These are phyloP conservation scores for Chaenogobius annularis DNA, from an alignment of 2,113 vertebrate genomes.

Conservation along the genomic window DNA sequence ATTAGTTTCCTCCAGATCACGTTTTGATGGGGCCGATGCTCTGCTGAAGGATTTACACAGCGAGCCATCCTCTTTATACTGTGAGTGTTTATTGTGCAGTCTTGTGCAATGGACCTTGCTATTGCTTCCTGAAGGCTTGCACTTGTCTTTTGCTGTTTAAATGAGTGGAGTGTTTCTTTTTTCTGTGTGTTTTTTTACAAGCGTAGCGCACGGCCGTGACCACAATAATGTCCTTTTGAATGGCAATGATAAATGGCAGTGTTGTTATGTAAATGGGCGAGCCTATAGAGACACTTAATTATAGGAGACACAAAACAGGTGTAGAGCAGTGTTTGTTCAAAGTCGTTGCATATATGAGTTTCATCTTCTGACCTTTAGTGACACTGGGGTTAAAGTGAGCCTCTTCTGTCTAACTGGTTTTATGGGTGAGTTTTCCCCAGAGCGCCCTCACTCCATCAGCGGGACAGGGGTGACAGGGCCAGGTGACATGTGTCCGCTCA, in stretches of 20 bases:
- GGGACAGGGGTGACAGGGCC: conserved; percentile 44
- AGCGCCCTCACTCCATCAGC: conserved; percentile 30
- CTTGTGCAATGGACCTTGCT: conserved; percentile 40
- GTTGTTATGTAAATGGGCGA: conserved; percentile 43
- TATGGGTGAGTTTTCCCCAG: conserved; percentile 12
- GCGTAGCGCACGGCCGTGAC: conserved; percentile 4
- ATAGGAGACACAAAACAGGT: conserved; percentile 51
- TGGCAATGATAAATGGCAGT: conserved; percentile 44
- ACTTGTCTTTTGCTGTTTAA: conserved; percentile 16
- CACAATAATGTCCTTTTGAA: conserved; percentile 20
- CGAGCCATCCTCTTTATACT: conserved; percentile 22
- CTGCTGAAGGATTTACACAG: conserved; percentile 49
- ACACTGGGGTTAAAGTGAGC: conserved; percentile 40
- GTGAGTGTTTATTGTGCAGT: conserved; percentile 40
- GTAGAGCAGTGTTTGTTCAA: conserved; percentile 43
- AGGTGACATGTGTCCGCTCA: conserved; percentile 48
- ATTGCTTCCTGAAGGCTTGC: conserved; percentile 8
- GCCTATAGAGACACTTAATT: conserved; percentile 54
- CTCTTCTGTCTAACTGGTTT: conserved; percentile 19
- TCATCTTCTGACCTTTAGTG: conserved; percentile 16
- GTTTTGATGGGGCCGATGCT: conserved; percentile 45
- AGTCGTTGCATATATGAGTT: conserved; percentile 9
- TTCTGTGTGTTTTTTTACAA: conserved; percentile 5
- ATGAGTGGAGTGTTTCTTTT: conserved; percentile 3
- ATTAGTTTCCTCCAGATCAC: conserved; percentile 52